These are phyloP conservation scores for Pristionchus maxplancki DNA, from an alignment of 2,888 invertebrate genomes.

Conservation along the genomic window DNA sequence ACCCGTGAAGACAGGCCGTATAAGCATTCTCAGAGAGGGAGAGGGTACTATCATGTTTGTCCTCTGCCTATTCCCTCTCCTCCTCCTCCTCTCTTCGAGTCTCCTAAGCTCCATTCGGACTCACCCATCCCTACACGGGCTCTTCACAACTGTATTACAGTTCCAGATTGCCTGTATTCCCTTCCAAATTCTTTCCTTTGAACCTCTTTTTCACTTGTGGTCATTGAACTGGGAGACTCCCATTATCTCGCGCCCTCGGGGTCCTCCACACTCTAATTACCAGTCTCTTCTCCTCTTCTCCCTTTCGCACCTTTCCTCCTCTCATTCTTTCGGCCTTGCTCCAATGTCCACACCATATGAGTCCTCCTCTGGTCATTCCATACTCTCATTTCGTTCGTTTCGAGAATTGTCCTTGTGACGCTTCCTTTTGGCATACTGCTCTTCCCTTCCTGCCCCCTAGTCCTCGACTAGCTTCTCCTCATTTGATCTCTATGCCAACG, in stretches of 20 bases:
- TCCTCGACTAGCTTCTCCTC: not conserved
- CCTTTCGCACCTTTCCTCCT: constrained; percentile 53
- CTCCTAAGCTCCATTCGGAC: constrained; percentile 16
- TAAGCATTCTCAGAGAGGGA: constrained; percentile 42
- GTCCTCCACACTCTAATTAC: constrained; percentile 50
- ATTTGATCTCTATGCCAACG: constrained; percentile 33
- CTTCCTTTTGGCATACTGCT: constrained; percentile 19
- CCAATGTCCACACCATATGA: constrained; percentile 40
- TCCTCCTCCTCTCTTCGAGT: not conserved
- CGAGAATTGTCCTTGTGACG: constrained; percentile 34
- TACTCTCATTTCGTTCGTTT: constrained; percentile 29
- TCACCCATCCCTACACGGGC: constrained; percentile 14
- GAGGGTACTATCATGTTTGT: constrained; percentile 38
- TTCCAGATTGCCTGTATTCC: not conserved
- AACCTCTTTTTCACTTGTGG: not conserved
- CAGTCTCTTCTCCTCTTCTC: constrained; percentile 54
- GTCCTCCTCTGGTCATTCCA: not conserved
- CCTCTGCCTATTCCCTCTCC: not conserved
- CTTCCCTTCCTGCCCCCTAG: not conserved
- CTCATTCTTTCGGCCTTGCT: constrained; percentile 39
- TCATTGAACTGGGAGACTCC: not conserved
- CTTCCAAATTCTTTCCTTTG: not conserved
- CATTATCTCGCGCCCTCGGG: constrained; percentile 35
- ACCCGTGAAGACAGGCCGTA: constrained; percentile 47
- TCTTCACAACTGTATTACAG: constrained; percentile 37